Percentiles rank a stretch among this genome's conserved stretches.
These are phyloP conservation scores for Enteromius anoplus DNA, from an alignment of 2,797 vertebrate genomes.

Conservation along the genomic window DNA sequence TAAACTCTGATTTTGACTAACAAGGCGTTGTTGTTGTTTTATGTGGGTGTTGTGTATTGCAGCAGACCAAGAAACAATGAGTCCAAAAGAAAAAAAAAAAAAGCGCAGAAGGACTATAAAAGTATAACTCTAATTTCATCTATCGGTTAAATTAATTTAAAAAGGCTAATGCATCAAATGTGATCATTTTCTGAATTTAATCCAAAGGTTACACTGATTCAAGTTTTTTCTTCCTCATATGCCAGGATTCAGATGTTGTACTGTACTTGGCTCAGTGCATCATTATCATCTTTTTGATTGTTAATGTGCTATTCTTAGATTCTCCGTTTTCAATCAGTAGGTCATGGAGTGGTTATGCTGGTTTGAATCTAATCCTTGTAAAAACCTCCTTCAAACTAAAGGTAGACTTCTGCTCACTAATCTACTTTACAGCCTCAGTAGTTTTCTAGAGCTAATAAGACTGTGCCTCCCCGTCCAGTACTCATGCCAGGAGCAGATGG, in stretches of 20 bases:
- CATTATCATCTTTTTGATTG: not conserved
- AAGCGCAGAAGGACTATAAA: too few species aligned
- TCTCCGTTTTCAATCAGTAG: not conserved
- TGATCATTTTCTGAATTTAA: not conserved
- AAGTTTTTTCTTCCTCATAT: not conserved
- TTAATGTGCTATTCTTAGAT: not conserved
- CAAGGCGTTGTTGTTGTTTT: too few species aligned
- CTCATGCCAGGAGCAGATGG: conserved; percentile 42
- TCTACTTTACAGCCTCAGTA: not conserved
- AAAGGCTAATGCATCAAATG: not conserved
- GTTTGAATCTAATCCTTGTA: not conserved
- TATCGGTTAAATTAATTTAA: not conserved
- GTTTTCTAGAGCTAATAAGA: not conserved
- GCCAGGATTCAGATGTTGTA: not conserved
- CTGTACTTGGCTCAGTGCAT: not conserved
- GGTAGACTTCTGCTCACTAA: not conserved
- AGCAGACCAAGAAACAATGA: too few species aligned
- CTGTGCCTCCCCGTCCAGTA: not conserved
- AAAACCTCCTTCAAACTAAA: not conserved
- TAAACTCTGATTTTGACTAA: too few species aligned
- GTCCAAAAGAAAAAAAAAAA: too few species aligned
- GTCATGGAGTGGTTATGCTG: not conserved
- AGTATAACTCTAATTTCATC: not conserved
- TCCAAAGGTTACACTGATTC: not conserved
- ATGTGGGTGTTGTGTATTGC: too few species aligned